phyloP scores from a whole-genome alignment of 64 coral and sea anemone genomes.

The Stylophora pistillata region DNA sequence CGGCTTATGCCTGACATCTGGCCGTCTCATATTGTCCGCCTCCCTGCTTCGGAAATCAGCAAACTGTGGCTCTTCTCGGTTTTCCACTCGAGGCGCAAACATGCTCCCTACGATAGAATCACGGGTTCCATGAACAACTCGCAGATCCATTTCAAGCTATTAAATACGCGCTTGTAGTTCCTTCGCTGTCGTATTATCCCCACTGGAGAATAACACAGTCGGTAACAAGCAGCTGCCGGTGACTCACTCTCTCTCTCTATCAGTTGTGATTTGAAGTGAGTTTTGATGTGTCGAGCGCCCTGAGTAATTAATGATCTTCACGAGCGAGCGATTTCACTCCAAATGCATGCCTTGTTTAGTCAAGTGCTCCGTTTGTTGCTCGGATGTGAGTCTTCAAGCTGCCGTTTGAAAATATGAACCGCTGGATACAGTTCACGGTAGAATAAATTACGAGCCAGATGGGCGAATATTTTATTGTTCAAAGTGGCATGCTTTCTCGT shows the following conservation, averaged over 20 bases:
- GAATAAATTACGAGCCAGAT: constrained; percentile 16
- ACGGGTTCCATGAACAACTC: constrained; percentile 12
- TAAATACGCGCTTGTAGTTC: constrained; percentile 26
- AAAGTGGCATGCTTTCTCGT: constrained; percentile 42
- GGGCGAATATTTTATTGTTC: constrained; percentile 52
- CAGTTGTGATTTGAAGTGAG: constrained; percentile 41
- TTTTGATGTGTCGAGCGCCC: constrained; percentile 19
- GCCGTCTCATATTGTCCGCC: neutral
- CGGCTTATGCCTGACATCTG: constrained; percentile 40
- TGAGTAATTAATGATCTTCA: constrained; percentile 25
- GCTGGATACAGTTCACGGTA: constrained; percentile 34
- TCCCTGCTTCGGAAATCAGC: constrained; percentile 28
- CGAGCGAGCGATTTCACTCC: neutral
- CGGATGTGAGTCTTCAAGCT: neutral
- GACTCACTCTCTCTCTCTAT: constrained; percentile 21
- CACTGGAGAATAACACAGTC: constrained; percentile 39
- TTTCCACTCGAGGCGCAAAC: constrained; percentile 5
- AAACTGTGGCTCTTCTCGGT: constrained; percentile 7
- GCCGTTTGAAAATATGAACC: constrained; percentile 41
- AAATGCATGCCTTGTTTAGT: neutral
- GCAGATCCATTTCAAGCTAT: constrained; percentile 22
- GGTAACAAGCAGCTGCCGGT: constrained; percentile 18
- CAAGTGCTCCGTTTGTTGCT: neutral
- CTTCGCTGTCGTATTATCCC: constrained; percentile 32
- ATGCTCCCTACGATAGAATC: constrained; percentile 27